Base-by-base conservation (phyloP, 2,888 invertebrate genomes). In the Catocala nupta region DNA sequence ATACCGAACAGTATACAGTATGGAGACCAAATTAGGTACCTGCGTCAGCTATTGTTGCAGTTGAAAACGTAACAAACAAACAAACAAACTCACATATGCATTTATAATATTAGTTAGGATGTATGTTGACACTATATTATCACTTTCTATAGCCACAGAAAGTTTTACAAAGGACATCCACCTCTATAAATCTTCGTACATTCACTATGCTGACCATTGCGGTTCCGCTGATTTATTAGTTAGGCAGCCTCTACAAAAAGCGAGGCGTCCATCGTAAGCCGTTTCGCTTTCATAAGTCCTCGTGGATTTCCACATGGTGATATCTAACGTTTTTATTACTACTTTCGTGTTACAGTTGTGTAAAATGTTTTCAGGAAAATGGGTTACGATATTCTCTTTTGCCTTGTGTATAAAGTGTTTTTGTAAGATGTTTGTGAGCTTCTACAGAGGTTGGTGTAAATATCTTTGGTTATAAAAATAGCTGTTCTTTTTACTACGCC, bases 191-290 rank as follows among this genome's bases (percentile, higher is more conserved):
- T 33, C 42, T 70, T 78, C 65, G 33, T 63, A 45, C 12, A 51
- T 71, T 59, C 65, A 68, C 61, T 57, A 63, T 65, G 56, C 64
- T 77, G 81, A 77, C 82, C 81, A 81, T 72, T 74, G 73, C 75
- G 82, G 80, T 74, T 75, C 64, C 69, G 77, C 82, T 88, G 88
- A 91, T 90, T 90, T 91, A 91, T 90, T 75, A 62, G 58, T 65
- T 67, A 70, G 81, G 74, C 68, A 69, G 71, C 73, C 67, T 59
- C 81, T 82, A 78, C 87, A 90, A 89, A 90, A 89, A 87, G 82
- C 81, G 59, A 65, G 67, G 73, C 69, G 64, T 36, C 81, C 75
- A 65, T 48, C 80, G 83, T 84, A 83, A 84, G 85, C 88, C 68
- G 80, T 85, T 85, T 81, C 67, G 65, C 73, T 82, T 75, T 81